Conservation (phyloP, 2,888 invertebrate species). For the Campopleginae sp. region DNA sequence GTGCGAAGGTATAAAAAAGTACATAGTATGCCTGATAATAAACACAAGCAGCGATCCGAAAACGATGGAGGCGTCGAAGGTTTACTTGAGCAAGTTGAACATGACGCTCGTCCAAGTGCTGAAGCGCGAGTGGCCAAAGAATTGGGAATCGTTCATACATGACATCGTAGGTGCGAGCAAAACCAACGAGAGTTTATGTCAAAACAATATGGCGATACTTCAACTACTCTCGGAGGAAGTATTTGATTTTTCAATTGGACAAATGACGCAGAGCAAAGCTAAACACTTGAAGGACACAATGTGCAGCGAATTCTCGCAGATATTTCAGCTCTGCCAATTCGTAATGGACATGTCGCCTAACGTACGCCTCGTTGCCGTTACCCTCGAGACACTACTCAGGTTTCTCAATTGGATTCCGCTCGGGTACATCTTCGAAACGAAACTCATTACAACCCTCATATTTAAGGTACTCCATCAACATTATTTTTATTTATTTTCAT, state of each 20-base stretch:
- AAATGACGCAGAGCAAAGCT: constrained; percentile 99
- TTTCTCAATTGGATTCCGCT: constrained; percentile 99
- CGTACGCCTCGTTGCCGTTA: constrained; percentile 97
- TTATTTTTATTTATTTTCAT: not conserved
- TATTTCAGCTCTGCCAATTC: constrained; percentile 98
- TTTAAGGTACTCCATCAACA: constrained; percentile 87
- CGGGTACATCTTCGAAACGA: constrained; percentile 99
- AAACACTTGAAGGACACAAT: constrained; percentile 99
- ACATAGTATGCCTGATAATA: constrained; percentile 99
- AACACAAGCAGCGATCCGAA: constrained; percentile 97
- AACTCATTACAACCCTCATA: constrained; percentile 96
- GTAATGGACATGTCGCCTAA: constrained; percentile 99
- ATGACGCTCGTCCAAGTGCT: constrained; percentile 99
- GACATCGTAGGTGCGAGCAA: constrained; percentile 99
- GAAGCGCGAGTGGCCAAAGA: constrained; percentile 99
- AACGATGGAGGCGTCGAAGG: constrained; percentile 96
- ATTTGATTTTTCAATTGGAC: constrained; percentile 99
- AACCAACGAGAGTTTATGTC: constrained; percentile 99
- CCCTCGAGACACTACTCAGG: constrained; percentile 96
- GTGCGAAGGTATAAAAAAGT: constrained; percentile 99
- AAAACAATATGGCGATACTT: constrained; percentile 99
- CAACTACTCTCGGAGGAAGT: constrained; percentile 99
- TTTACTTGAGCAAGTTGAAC: constrained; percentile 98
- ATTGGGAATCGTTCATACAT: constrained; percentile 99
- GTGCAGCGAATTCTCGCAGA: constrained; percentile 99